Percentiles rank a stretch among this genome's conserved stretches.
phyloP scores from a whole-genome alignment of 1,140 invertebrate genomes.

The Aethina tumida region DNA sequence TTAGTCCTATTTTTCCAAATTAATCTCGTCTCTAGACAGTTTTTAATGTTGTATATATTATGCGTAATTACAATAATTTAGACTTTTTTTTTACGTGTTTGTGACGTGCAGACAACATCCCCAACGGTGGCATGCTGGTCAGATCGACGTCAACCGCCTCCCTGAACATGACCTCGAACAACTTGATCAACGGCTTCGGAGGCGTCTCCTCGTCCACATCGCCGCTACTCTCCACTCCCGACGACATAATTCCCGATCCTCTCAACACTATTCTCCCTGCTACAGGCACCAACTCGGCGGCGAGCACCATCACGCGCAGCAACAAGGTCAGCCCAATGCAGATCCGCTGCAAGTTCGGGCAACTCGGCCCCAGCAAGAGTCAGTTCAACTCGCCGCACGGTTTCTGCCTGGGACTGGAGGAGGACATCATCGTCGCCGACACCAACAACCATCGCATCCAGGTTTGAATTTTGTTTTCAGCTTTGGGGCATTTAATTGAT shows the following conservation, averaged over 20 bases:
- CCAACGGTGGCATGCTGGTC: slow-evolving; percentile 35
- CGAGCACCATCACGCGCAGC: slow-evolving; percentile 42
- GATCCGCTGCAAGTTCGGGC: slow-evolving; percentile 87
- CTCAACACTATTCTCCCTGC: slow-evolving; percentile 31
- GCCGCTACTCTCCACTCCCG: slow-evolving; percentile 44
- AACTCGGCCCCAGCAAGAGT: slow-evolving; percentile 78
- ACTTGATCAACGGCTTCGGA: slow-evolving; percentile 44
- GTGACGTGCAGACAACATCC: slow-evolving; percentile 13
- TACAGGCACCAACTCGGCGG: slow-evolving; percentile 32
- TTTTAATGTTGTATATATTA: no score
- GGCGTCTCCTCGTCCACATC: slow-evolving; percentile 50
- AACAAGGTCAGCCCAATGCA: slow-evolving; percentile 73
- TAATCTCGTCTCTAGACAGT: no score
- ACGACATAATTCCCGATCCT: slow-evolving; percentile 33
- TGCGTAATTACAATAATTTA: no score
- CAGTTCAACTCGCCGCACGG: slow-evolving; percentile 96
- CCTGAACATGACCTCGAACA: slow-evolving; percentile 34
- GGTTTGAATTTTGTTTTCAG: slow-evolving; percentile 39
- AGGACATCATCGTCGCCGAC: slow-evolving; percentile 92
- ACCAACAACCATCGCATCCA: slow-evolving; percentile 94
- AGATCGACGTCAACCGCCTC: slow-evolving; percentile 37
- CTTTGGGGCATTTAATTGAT: slow-evolving; percentile 2
- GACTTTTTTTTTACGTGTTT: slow-evolving; percentile 14
- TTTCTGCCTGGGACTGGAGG: slow-evolving; percentile 87
- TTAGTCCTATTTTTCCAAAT: no score